These are phyloP conservation scores for Falco columbarius DNA, from an alignment of 2,797 vertebrate species.

Conservation along the genomic window DNA sequence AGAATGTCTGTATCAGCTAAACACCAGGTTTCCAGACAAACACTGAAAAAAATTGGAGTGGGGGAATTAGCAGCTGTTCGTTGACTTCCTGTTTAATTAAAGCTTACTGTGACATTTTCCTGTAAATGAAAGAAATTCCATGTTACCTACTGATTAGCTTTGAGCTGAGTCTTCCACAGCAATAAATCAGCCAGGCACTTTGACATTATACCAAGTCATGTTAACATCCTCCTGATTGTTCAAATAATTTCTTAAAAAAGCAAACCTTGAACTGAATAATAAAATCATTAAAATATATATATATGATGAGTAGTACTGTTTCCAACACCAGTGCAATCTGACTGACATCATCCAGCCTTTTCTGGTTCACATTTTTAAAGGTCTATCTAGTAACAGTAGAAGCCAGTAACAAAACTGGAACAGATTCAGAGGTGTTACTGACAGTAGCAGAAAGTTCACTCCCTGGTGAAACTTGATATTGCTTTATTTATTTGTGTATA, in stretches of 20 bases:
- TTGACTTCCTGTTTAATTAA: slow-evolving; percentile 11
- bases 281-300: not conserved
- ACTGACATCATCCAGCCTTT: not conserved
- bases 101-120: not conserved
- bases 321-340: not conserved
- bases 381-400: not conserved
- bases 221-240: not conserved
- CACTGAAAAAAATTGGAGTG: not conserved
- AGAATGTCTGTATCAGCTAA: not conserved
- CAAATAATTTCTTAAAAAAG: not conserved
- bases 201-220: not conserved
- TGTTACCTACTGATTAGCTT: not conserved
- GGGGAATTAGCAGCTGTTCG: not conserved
- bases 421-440: not conserved
- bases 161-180: not conserved
- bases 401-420: not conserved
- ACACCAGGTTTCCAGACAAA: not conserved
- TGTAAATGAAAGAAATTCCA: not conserved
- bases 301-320: not conserved
- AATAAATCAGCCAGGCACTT: not conserved
- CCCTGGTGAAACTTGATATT: not conserved
- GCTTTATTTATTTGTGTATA: not conserved
- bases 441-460: not conserved
- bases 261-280: not conserved
- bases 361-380: fast-evolving